Base-by-base conservation (phyloP, 1,140 invertebrate genomes). In the Brachionus sp. region DNA sequence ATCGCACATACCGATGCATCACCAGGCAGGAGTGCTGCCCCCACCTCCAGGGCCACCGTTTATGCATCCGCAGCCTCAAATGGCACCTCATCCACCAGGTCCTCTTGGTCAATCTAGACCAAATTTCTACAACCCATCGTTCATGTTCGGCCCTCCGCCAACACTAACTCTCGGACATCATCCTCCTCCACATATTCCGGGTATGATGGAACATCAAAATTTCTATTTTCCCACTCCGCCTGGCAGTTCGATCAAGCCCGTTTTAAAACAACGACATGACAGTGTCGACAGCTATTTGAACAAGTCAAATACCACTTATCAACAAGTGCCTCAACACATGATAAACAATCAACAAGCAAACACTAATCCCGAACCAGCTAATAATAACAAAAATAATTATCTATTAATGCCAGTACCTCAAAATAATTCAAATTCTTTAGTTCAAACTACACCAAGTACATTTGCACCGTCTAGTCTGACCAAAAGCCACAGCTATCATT, bases 321-420 rank as follows among this genome's bases (percentile, higher is more conserved):
- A 75, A 33, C 70, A 75, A 46, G 70, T 75, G 13, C 70, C 70
- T 46, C 70, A 75, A 13, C 70, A 75, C 16, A 75, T 46, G 19
- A 46, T 46, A 3, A 35, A 35, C 19, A 75, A 25, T 25, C 39
- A 44, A 13, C 70, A 75, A 75, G 25, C 37, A 19, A 46, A 75
- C 10, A 12, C 37, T 10, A 46, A 29, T 23, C 25, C 39, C 6
- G 39, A 75, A 25, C 37, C 44, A 23, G 9, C 7, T 35, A 75
- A 75, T 12, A 46, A n/a, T n/a, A 75, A 75, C 23, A 75, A 75
- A 44, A 75, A 75, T 33, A 80, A 80, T 29, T 80, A 80, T 62
- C 50, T 80, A 3, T 35, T 80, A 44, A 80, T 80, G 77, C 77
- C 77, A 62, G 77, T 66, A 4, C 70, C 70, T 46, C 70, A 75